Percentiles rank a stretch among this genome's conserved stretches.
These are phyloP conservation scores for Eupithecia insigniata DNA, from an alignment of 2,888 invertebrate species.

Conservation along the genomic window DNA sequence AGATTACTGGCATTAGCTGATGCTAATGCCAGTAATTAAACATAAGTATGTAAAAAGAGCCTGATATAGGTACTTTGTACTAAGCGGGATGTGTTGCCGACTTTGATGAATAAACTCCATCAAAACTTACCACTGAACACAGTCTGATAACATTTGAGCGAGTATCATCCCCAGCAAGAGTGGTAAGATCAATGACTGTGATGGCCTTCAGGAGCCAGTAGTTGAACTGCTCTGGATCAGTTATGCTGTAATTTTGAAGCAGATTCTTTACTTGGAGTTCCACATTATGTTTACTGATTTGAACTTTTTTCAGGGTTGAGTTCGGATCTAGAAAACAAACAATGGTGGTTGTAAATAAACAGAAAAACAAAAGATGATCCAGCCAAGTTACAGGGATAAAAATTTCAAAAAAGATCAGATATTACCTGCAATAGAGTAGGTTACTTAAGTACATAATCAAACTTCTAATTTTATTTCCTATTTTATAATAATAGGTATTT, in stretches of 20 bases:
- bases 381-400: not conserved
- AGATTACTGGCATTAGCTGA: not conserved
- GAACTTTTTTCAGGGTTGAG: slow-evolving; percentile 53
- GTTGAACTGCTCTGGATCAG: slow-evolving; percentile 81
- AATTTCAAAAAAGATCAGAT: not conserved
- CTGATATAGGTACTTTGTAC: not conserved
- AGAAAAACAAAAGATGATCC: not conserved
- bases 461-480: too few relatives aligned
- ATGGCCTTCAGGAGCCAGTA: slow-evolving; percentile 93
- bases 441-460: too few relatives aligned
- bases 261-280: slow-evolving; percentile 66
- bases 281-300: slow-evolving; percentile 64
- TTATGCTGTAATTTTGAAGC: slow-evolving; percentile 61
- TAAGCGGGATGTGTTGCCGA: not conserved
- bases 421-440: too few relatives aligned
- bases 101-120: not conserved
- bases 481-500: not conserved
- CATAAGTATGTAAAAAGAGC: too few relatives aligned
- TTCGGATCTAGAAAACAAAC: slow-evolving; percentile 31
- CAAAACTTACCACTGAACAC: slow-evolving; percentile 88
- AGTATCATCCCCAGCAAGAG: slow-evolving; percentile 93
- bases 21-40: too few relatives aligned
- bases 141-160: slow-evolving; percentile 90
- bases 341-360: not conserved
- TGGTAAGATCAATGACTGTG: slow-evolving; percentile 95